Conservation (phyloP, 2,113 vertebrate genomes). For the Phaethon lepturus region DNA sequence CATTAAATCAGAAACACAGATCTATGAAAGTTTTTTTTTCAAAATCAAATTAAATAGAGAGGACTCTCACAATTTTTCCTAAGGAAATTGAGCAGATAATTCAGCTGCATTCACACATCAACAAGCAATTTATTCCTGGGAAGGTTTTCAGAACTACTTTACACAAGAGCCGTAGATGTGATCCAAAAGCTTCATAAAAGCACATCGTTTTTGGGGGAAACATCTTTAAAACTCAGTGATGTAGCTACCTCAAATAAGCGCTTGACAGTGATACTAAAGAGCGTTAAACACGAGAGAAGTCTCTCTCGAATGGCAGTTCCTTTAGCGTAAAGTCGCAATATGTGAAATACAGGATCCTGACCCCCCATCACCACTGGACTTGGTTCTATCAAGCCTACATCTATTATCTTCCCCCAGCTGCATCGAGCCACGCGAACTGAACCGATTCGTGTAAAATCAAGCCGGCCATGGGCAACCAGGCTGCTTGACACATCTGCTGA, state of each 20-base stretch:
- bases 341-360: not conserved
- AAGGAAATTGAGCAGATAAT: not conserved
- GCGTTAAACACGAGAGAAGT: not conserved
- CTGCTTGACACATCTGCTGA: not conserved
- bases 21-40: not conserved
- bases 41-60: not conserved
- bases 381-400: not conserved
- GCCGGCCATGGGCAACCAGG: not conserved
- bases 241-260: not conserved
- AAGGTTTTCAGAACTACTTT: not conserved
- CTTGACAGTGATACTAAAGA: not conserved
- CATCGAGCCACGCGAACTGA: rapidly evolving
- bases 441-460: rapidly evolving
- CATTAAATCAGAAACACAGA: not conserved
- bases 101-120: not conserved
- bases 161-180: not conserved
- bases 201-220: not conserved
- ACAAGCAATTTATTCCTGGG: not conserved
- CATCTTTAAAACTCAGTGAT: not conserved
- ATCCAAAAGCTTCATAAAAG: not conserved
- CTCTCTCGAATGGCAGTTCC: not conserved
- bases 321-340: not conserved
- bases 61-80: not conserved
- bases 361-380: not conserved
- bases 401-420: not conserved